phyloP scores from a whole-genome alignment of 2,888 invertebrate genomes.

The Sarcophaga variegata region DNA sequence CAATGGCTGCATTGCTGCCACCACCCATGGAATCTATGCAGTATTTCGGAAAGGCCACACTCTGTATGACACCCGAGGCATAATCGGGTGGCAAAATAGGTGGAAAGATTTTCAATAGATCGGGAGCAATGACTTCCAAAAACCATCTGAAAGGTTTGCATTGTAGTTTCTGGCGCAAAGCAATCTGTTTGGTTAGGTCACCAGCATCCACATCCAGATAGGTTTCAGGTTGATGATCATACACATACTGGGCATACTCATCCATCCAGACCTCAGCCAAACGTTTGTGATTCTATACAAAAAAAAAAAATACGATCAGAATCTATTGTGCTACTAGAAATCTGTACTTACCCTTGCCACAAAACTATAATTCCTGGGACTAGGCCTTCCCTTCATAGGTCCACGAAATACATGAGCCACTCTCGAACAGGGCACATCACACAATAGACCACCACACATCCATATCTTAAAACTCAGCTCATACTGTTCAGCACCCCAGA shows the following conservation, averaged over 20 bases:
- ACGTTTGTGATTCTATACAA: constrained; percentile 90
- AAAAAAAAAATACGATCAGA: background rate
- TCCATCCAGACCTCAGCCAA: constrained; percentile 98
- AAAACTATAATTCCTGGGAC: constrained; percentile 64
- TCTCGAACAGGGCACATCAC: constrained; percentile 95
- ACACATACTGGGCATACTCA: constrained; percentile 94
- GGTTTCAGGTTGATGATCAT: constrained; percentile 87
- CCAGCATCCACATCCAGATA: constrained; percentile 89
- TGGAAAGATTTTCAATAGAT: constrained; percentile 92
- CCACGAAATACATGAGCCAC: constrained; percentile 95
- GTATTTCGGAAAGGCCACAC: constrained; percentile 84
- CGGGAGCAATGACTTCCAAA: constrained; percentile 95
- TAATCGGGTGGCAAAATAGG: constrained; percentile 91
- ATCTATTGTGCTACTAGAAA: too few species aligned
- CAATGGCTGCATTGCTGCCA: constrained; percentile 76
- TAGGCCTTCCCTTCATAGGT: constrained; percentile 57
- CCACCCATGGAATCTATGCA: constrained; percentile 87
- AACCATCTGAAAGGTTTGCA: constrained; percentile 98
- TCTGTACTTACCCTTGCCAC: constrained; percentile 61
- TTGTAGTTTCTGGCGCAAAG: constrained; percentile 87
- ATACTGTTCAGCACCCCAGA: constrained; percentile 99
- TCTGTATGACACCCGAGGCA: constrained; percentile 89
- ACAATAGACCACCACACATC: constrained; percentile 96
- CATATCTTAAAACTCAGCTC: constrained; percentile 98
- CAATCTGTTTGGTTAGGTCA: constrained; percentile 89